Base-by-base conservation (phyloP, 2,113 vertebrate genomes). In the Gobius niger region DNA sequence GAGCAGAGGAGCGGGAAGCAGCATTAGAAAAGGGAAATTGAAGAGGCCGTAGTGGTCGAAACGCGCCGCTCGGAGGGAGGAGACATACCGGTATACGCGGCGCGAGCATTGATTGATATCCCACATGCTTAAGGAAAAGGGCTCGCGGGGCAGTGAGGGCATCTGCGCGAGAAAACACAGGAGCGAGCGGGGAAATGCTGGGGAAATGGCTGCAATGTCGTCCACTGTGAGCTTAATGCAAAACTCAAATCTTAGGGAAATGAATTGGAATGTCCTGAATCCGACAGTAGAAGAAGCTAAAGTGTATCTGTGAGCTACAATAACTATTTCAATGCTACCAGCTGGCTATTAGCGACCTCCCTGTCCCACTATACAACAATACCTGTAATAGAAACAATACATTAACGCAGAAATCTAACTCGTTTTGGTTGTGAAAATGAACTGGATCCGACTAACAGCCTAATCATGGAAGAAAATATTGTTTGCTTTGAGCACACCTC, bases 11-110 rank as follows among this genome's bases (percentile, higher is more conserved):
- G 78, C 68, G 65, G 75, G 77, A 82, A 87, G 72, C 66, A 71
- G 77, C 74, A 84, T 88, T 80, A 82, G 78, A 77, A 85, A 87
- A 67, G 65, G 80, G 82, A 77, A 82, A 83, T 50, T 81, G 72
- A 81, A 72, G 71, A 72, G 81, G 82, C 80, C 51, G 65, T 53
- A 76, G 73, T 47, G 61, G 8, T 51, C 34, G 65, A 73, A 54
- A 57, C 54, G 71, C 57, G 73, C 74, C 64, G 52, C 64, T 41
- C 16, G 1, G 50, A 44, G 75, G 82, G 82, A 72, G 84, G 82
- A 88, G 81, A 80, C 85, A 83, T 75, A 87, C 82, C 82, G 88
- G 82, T 87, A 83, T 65, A 78, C 67, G 78, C 67, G 78, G 78
- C 84, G 86, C 80, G 71, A 86, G 78, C 85, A 84, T 18, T 41